phyloP scores from a whole-genome alignment of 2,888 invertebrate genomes.

The Acronicta leporina region DNA sequence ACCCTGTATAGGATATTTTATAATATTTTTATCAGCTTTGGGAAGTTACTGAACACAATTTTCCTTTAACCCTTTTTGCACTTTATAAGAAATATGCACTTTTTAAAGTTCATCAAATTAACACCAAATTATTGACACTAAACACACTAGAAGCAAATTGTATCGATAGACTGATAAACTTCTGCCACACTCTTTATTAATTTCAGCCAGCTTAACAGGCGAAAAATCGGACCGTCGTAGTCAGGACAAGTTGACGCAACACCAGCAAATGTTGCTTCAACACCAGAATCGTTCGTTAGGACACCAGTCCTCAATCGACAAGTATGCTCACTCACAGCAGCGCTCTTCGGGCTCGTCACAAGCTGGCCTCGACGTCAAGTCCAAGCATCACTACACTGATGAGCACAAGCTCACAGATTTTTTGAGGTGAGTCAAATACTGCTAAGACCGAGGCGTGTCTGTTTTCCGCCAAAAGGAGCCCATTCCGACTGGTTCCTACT shows the following conservation, averaged over 20 bases:
- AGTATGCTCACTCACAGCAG: conserved; percentile 86
- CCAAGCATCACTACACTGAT: conserved; percentile 84
- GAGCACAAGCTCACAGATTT: conserved; percentile 93
- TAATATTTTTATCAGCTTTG: no score
- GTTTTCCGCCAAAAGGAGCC: no score
- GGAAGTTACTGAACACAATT: no score
- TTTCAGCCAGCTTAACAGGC: conserved; percentile 75
- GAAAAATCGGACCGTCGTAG: conserved; percentile 82
- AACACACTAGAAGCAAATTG: no score
- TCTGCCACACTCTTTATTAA: neutral
- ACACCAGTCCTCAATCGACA: conserved; percentile 90
- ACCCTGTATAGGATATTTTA: no score
- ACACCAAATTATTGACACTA: no score
- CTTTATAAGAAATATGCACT: no score
- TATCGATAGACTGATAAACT: no score
- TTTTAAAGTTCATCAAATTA: no score
- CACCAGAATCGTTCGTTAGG: conserved; percentile 90
- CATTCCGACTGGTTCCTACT: no score
- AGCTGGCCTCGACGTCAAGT: conserved; percentile 74
- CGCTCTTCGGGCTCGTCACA: conserved; percentile 84
- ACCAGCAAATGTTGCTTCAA: conserved; percentile 91
- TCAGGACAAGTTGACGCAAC: conserved; percentile 88
- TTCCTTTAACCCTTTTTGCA: no score
- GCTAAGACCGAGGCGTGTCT: no score
- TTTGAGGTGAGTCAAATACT: conserved; percentile 81